Conservation (phyloP, 2,113 vertebrate genomes). For the Tympanuchus pallidicinctus region DNA sequence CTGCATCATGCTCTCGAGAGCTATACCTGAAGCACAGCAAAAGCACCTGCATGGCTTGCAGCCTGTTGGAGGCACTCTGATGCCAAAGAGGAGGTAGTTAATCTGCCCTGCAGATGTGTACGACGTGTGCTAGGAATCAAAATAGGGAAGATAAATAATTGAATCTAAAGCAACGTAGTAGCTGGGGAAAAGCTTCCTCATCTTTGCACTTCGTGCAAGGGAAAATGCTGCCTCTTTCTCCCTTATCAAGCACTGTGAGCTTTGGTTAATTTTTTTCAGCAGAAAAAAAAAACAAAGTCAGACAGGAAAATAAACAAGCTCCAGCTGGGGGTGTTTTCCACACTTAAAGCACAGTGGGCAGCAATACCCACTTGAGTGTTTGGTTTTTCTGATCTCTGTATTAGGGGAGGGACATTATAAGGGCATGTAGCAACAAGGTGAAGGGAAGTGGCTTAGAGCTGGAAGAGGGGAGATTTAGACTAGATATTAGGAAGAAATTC, state of each 20-base stretch:
- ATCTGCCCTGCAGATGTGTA: accelerated
- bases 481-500: too few relatives aligned
- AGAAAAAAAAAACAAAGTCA: not conserved
- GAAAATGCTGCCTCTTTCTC: not conserved
- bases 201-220: not conserved
- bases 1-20: not conserved
- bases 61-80: not conserved
- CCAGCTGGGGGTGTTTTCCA: not conserved
- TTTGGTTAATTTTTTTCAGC: not conserved
- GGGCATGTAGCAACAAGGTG: too few relatives aligned
- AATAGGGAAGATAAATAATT: not conserved
- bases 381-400: not conserved
- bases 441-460: too few relatives aligned
- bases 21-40: not conserved
- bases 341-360: not conserved
- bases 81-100: not conserved
- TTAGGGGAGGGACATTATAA: too few relatives aligned
- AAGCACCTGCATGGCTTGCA: not conserved
- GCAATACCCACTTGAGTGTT: not conserved
- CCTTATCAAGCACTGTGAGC: not conserved
- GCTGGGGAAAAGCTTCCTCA: not conserved
- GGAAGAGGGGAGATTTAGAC: too few relatives aligned
- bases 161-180: not conserved
- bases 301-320: slow-evolving; percentile 19
- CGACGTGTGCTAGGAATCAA: accelerated